These are phyloP conservation scores for Andrena haemorrhoa DNA, from an alignment of 2,888 invertebrate species.

Conservation along the genomic window DNA sequence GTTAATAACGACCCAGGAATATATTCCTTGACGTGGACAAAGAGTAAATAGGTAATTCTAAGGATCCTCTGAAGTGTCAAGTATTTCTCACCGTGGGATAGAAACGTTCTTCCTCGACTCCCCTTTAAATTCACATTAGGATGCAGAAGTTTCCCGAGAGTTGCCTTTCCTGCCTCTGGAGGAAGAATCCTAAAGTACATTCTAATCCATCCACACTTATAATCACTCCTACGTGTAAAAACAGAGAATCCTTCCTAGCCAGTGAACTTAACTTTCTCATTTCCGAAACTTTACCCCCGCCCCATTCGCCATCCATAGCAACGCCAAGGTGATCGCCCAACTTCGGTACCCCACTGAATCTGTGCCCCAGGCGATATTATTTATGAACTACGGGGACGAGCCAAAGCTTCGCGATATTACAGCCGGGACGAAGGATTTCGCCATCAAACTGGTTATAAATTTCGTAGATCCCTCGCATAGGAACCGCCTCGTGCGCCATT, in stretches of 20 bases:
- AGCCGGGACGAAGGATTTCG: background rate
- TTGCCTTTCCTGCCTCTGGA: too few species aligned
- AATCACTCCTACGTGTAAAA: too few species aligned
- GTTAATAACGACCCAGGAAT: slow-evolving; percentile 24
- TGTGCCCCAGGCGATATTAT: background rate
- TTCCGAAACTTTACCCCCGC: too few species aligned
- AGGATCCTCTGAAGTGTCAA: slow-evolving; percentile 30
- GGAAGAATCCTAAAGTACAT: slow-evolving; percentile 1
- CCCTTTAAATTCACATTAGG: background rate
- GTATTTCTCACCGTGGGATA: slow-evolving; percentile 13
- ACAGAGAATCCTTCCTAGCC: too few species aligned
- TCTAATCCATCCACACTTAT: background rate
- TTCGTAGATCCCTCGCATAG: background rate
- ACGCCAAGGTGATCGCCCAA: background rate
- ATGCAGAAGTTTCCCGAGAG: background rate
- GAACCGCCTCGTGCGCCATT: slow-evolving; percentile 18
- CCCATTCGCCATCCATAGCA: background rate
- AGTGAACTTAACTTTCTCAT: too few species aligned
- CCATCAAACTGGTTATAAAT: slow-evolving; percentile 7
- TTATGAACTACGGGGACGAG: background rate
- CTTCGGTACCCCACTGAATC: too few species aligned
- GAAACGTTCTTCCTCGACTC: slow-evolving; percentile 15
- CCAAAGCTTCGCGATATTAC: background rate
- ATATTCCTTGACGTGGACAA: background rate
- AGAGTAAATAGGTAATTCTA: slow-evolving; percentile 7